Evolutionary conservation across 2,113 vertebrate genomes (phyloP).

Genomic region (Atherinomorus stipes): DNA sequence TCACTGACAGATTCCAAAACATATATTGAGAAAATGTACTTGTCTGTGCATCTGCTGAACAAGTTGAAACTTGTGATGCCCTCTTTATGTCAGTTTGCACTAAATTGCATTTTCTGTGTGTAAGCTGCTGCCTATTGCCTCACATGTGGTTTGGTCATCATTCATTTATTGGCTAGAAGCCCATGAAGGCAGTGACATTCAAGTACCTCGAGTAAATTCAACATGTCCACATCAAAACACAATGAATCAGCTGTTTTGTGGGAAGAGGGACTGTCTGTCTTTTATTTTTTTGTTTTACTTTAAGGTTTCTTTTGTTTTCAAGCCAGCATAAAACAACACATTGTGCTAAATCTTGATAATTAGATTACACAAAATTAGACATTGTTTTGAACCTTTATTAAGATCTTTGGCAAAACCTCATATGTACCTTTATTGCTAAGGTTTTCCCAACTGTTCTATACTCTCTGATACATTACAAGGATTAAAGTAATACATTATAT

Average conservation of each 20-base stretch:
- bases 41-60: constrained; percentile 7
- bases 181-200: background rate
- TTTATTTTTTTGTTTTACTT: background rate
- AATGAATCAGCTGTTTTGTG: constrained; percentile 2
- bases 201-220: background rate
- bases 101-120: background rate
- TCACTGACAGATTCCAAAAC: background rate
- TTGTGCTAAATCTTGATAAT: background rate
- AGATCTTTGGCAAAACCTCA: background rate
- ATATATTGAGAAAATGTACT: background rate
- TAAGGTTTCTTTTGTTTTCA: too few species aligned
- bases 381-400: background rate
- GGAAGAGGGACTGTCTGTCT: background rate
- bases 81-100: background rate
- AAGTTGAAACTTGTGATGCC: background rate
- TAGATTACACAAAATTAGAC: too few species aligned
- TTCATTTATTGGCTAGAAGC: background rate
- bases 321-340: background rate
- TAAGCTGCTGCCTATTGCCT: constrained; percentile 9
- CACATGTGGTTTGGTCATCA: background rate
- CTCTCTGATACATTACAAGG: too few species aligned
- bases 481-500: too few species aligned
- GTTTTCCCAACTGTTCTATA: background rate
- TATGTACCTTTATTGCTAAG: background rate
- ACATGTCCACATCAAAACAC: background rate